Base-by-base conservation (phyloP, 2,797 vertebrate genomes). In the Tokudaia tokunoshimensis region DNA sequence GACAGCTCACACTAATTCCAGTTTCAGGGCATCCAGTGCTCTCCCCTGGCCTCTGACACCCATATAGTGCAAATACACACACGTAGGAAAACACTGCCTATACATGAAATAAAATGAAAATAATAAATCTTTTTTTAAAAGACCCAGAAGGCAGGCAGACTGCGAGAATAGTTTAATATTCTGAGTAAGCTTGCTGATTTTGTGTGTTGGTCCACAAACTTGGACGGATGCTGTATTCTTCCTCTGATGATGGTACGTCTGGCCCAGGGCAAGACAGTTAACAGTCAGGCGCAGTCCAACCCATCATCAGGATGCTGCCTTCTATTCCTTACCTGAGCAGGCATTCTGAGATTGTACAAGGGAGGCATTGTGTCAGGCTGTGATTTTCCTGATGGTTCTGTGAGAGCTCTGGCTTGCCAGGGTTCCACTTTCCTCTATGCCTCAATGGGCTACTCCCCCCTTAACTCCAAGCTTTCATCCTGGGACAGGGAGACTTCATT, bases 391-490 rank as follows among this genome's bases (percentile, higher is more conserved):
- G 1, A 3, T 2, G 47, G 31, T 29, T 52, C 44, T 11, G 29
- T 52, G 55, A 55, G 26, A n/a, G 57, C 90, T 63, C 55, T 57
- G 37, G 31, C 47, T 91, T 75, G n/a, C 29, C 52, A 52, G 52
- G 29, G 61, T 59, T 89, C 65, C n/a, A 15, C 50, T 87, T 78
- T 50, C 63, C 57, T 84, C 81, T 94, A 12, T 80, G 57, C 84
- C 44, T 86, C 59, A 72, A 81, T 89, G 3, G 37, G 22, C 15
- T 26, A 1, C 9, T 70, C 47, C 63, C 86, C 76, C 76, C 59
- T 94, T 95, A 91, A 91, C 88, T 20, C 4, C 79, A 57, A 65
- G 78, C 37, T n/a, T 52, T 93, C 37, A 20, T 95, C 78, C 82
- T 93, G 41, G 55, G 57, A 34, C 34, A 6, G 74, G 37, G 90